These are phyloP conservation scores for Dromas ardeola DNA, from an alignment of 2,113 vertebrate genomes.

Conservation along the genomic window DNA sequence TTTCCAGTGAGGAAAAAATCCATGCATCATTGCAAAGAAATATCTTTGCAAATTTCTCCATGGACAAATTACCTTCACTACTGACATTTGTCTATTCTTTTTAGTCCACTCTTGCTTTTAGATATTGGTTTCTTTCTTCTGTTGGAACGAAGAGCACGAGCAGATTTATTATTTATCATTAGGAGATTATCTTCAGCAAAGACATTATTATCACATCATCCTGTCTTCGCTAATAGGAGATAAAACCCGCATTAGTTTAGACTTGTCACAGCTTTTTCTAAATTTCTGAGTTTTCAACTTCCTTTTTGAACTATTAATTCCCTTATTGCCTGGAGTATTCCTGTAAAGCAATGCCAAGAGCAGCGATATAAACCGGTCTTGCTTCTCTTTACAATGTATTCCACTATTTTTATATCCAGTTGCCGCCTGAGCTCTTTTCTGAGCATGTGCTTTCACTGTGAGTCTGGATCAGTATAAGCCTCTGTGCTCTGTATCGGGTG, in stretches of 20 bases:
- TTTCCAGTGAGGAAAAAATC: not conserved
- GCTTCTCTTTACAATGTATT: not conserved
- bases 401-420: not conserved
- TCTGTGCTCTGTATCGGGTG: not conserved
- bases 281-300: not conserved
- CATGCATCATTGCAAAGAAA: too few relatives aligned
- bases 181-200: not conserved
- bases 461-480: not conserved
- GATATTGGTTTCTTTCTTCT: not conserved
- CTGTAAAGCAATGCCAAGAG: not conserved
- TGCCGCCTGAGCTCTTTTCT: not conserved
- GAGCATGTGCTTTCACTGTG: not conserved
- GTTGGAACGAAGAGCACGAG: not conserved
- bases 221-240: not conserved
- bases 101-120: not conserved
- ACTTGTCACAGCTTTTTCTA: not conserved
- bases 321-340: not conserved
- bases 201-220: not conserved
- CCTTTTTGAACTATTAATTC: not conserved
- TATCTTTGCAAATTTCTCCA: not conserved
- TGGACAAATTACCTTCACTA: not conserved
- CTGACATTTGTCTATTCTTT: not conserved
- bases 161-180: not conserved
- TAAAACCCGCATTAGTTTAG: not conserved
- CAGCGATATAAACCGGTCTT: not conserved